Conservation (phyloP, 2,888 invertebrate genomes). For the Dynastes hyllus region DNA sequence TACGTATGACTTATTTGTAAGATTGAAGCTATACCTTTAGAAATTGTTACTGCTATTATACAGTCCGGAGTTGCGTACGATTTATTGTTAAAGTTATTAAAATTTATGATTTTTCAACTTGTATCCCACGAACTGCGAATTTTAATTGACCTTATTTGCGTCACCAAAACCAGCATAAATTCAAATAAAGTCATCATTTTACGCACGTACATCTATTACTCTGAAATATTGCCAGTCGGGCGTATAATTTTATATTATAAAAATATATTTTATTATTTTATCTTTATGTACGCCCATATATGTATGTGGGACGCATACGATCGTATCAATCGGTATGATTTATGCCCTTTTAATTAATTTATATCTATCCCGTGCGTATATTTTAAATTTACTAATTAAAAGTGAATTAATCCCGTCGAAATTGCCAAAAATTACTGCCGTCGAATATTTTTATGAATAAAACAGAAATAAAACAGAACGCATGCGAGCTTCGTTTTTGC, state of each 20-base stretch:
- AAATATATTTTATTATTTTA: slow-evolving; percentile 41
- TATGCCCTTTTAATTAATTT: slow-evolving; percentile 46
- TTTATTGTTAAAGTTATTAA: slow-evolving; percentile 11
- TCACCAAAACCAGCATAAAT: slow-evolving; percentile 28
- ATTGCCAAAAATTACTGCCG: slow-evolving; percentile 39
- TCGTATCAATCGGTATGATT: slow-evolving; percentile 33
- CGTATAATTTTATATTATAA: slow-evolving; percentile 25
- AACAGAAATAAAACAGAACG: too few species aligned
- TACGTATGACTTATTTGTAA: not conserved
- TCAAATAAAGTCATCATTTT: slow-evolving; percentile 40
- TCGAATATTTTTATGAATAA: slow-evolving; percentile 41
- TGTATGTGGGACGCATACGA: not conserved
- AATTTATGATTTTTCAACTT: slow-evolving; percentile 13
- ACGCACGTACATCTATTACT: slow-evolving; percentile 36
- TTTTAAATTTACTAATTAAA: slow-evolving; percentile 51
- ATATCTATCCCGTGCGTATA: slow-evolving; percentile 25
- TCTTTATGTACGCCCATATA: not conserved
- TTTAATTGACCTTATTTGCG: slow-evolving; percentile 37
- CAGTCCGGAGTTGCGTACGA: not conserved
- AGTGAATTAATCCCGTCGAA: slow-evolving; percentile 43
- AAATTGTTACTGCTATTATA: too few species aligned
- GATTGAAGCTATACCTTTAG: too few species aligned
- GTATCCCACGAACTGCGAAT: slow-evolving; percentile 6
- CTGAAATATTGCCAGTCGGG: slow-evolving; percentile 26
- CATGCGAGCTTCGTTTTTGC: slow-evolving; percentile 7